phyloP scores from a whole-genome alignment of 2,888 invertebrate genomes.

The Stenichneumon culpator region DNA sequence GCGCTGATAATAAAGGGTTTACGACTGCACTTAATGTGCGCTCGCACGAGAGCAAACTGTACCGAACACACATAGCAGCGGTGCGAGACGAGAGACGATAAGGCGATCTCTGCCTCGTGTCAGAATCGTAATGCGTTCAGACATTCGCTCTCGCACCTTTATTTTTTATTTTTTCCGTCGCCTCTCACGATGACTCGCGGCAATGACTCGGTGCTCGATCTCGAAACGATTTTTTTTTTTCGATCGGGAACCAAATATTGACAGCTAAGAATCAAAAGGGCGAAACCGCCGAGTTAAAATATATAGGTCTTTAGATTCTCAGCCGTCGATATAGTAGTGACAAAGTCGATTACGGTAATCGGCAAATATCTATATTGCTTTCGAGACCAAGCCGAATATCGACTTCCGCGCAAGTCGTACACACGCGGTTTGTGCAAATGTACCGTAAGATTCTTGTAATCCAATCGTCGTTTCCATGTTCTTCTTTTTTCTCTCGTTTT shows the following conservation, averaged over 20 bases:
- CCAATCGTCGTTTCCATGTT: conserved; percentile 10
- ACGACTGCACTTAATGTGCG: conserved; percentile 41
- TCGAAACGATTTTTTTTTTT: background rate
- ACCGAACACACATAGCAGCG: conserved; percentile 32
- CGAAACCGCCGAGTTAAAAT: background rate
- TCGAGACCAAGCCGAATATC: no score
- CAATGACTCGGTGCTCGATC: background rate
- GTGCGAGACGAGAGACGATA: conserved; percentile 21
- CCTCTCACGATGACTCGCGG: conserved; percentile 10
- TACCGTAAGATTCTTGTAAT: conserved; percentile 8
- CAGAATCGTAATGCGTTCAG: conserved; percentile 23
- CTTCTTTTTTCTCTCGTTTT: background rate
- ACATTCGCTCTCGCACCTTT: background rate
- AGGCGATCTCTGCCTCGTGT: conserved; percentile 15
- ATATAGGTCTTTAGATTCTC: background rate
- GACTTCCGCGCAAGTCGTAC: background rate
- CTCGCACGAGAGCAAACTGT: conserved; percentile 8
- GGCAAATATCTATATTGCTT: background rate
- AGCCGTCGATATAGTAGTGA: no score
- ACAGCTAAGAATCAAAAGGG: background rate
- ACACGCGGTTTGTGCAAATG: background rate
- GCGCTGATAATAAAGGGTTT: conserved; percentile 46
- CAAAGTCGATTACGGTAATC: no score
- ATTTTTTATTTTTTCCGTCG: background rate
- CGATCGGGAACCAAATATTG: background rate